phyloP scores from a whole-genome alignment of 2,888 invertebrate genomes.

The Dryadula phaetusa region DNA sequence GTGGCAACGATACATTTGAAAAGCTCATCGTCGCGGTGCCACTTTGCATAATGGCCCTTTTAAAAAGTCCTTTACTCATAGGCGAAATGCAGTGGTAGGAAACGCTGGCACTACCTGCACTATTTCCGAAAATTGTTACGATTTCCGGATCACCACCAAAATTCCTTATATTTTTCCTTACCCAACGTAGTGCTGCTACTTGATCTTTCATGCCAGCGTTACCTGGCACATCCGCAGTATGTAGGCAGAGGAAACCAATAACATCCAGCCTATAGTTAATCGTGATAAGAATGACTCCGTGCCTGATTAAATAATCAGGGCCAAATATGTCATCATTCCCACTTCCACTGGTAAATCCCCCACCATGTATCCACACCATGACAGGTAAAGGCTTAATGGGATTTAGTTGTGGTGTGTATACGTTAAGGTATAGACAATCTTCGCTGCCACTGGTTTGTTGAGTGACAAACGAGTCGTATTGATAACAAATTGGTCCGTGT shows the following conservation, averaged over 20 bases:
- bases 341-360: constrained; percentile 56
- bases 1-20: constrained; percentile 65
- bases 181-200: constrained; percentile 60
- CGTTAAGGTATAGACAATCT: constrained; percentile 66
- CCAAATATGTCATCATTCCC: constrained; percentile 59
- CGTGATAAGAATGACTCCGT: constrained; percentile 60
- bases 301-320: constrained; percentile 61
- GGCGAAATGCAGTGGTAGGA: constrained; percentile 54
- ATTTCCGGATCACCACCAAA: constrained; percentile 73
- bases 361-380: constrained; percentile 67
- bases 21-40: constrained; percentile 82
- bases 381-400: constrained; percentile 54
- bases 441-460: constrained; percentile 52
- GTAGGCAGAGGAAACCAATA: constrained; percentile 61
- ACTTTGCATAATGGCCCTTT: constrained; percentile 86
- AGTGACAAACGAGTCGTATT: constrained; percentile 53
- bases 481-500: constrained; percentile 58
- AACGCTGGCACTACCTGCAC: neutral
- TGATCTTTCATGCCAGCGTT: constrained; percentile 68
- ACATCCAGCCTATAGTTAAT: constrained; percentile 64
- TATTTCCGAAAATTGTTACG: constrained; percentile 5
- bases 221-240: constrained; percentile 61
- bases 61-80: constrained; percentile 63
- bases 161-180: constrained; percentile 58
- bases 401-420: constrained; percentile 59